These are phyloP conservation scores for Himantopus leucocephalus DNA, from an alignment of 2,113 vertebrate genomes.

Conservation along the genomic window DNA sequence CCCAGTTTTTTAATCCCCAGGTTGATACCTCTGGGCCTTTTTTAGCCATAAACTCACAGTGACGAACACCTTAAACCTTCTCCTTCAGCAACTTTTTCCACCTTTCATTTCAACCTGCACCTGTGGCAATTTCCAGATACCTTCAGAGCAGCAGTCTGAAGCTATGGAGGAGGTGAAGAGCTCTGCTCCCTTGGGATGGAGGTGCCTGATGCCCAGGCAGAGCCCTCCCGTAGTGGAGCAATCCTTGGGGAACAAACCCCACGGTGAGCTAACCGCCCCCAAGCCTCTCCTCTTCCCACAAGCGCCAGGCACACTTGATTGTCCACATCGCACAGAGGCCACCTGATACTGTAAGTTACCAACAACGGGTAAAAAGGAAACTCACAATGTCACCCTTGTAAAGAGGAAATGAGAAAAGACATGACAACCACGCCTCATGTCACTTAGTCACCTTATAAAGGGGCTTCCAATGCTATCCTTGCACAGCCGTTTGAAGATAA, in stretches of 20 bases:
- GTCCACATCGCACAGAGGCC: neutral
- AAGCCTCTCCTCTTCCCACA: neutral
- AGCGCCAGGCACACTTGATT: neutral
- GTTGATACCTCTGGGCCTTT: neutral
- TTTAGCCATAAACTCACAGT: neutral
- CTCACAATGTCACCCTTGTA: neutral
- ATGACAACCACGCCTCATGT: neutral
- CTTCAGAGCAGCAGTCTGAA: neutral
- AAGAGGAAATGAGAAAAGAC: neutral
- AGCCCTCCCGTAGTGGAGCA: neutral
- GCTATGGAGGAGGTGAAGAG: neutral
- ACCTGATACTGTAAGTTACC: neutral
- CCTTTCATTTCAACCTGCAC: neutral
- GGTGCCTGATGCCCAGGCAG: neutral
- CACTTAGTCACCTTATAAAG: neutral
- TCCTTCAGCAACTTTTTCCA: neutral
- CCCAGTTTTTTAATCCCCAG: neutral
- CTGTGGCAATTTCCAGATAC: neutral
- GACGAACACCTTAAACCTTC: neutral
- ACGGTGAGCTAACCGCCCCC: neutral
- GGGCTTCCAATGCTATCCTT: neutral
- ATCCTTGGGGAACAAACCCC: neutral
- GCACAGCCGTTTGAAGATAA: neutral
- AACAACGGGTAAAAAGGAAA: neutral
- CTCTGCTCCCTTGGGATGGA: neutral